phyloP scores from a whole-genome alignment of 2,888 invertebrate species.

The Biston stratarius region DNA sequence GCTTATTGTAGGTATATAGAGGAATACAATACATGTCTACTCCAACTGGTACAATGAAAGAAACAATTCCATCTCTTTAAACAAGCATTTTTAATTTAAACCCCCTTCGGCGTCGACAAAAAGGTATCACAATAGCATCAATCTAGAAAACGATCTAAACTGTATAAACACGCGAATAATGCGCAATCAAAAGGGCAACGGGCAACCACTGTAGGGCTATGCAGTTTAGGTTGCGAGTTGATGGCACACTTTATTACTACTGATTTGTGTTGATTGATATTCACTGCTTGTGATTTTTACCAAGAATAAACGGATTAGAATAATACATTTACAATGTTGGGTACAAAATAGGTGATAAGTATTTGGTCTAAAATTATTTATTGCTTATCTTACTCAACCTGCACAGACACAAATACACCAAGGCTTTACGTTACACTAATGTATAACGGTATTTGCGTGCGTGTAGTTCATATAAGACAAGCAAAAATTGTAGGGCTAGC shows the following conservation, averaged over 20 bases:
- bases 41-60: slow-evolving; percentile 52
- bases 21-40: not conserved
- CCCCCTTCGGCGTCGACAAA: slow-evolving; percentile 77
- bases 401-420: too few relatives aligned
- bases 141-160: slow-evolving; percentile 85
- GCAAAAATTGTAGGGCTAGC: too few relatives aligned
- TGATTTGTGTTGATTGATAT: too few relatives aligned
- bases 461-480: too few relatives aligned
- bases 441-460: too few relatives aligned
- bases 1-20: not conserved
- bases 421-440: too few relatives aligned
- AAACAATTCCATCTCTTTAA: slow-evolving; percentile 63
- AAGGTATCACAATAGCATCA: slow-evolving; percentile 83
- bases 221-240: slow-evolving; percentile 48
- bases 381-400: too few relatives aligned
- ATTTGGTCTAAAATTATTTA: too few relatives aligned
- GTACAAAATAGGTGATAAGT: too few relatives aligned
- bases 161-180: slow-evolving; percentile 85
- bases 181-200: slow-evolving; percentile 85
- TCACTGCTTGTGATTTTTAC: not conserved
- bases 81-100: slow-evolving; percentile 83
- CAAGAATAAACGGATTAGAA: not conserved
- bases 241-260: slow-evolving; percentile 2
- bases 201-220: slow-evolving; percentile 71
- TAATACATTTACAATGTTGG: too few relatives aligned